phyloP scores from a whole-genome alignment of 2,888 invertebrate genomes.

The Sarcophaga subvicina region DNA sequence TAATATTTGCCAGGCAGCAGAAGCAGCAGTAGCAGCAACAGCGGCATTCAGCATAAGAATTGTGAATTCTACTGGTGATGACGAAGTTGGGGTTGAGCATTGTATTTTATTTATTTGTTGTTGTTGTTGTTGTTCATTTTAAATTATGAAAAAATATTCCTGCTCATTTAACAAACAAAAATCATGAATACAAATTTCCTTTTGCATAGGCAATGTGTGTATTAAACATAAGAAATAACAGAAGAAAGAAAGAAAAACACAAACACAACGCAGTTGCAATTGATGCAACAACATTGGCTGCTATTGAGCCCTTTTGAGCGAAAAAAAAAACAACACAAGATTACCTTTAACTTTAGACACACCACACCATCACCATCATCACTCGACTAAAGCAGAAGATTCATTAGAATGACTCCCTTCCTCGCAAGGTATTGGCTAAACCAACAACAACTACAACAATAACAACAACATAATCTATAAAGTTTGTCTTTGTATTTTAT shows the following conservation, averaged over 20 bases:
- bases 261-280: background rate
- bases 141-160: constrained; percentile 68
- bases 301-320: constrained; percentile 39
- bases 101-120: background rate
- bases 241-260: background rate
- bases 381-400: constrained; percentile 27
- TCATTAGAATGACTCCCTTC: constrained; percentile 53
- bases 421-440: constrained; percentile 2
- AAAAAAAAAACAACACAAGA: constrained; percentile 28
- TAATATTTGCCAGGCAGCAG: constrained; percentile 41
- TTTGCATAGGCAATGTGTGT: constrained; percentile 39
- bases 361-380: constrained; percentile 10
- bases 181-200: constrained; percentile 64
- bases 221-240: background rate
- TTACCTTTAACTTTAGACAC: constrained; percentile 55
- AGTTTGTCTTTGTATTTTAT: background rate
- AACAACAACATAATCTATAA: background rate
- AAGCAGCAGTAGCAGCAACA: constrained; percentile 11
- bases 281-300: constrained; percentile 46
- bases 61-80: constrained; percentile 3
- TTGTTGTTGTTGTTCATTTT: constrained; percentile 2
- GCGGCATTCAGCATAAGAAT: too few relatives aligned
- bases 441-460: too few relatives aligned
- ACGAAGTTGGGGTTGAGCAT: constrained; percentile 43
- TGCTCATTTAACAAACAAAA: constrained; percentile 61